Evolutionary conservation across 2,888 invertebrate species (phyloP), one percentile per base, ranked within the genome.

Genomic region (Limnephilus marmoratus): DNA sequence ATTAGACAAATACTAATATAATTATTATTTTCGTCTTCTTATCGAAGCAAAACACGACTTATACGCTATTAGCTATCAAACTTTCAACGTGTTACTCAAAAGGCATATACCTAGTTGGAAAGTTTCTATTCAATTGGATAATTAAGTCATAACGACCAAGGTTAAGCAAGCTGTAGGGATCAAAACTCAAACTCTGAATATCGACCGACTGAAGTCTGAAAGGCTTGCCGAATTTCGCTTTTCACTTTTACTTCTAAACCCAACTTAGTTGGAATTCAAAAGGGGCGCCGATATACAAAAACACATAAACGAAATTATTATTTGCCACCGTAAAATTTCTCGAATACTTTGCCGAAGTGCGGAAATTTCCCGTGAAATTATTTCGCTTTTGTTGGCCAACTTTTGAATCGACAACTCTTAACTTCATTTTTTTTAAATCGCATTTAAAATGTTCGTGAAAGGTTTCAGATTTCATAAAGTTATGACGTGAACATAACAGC

Each of bases 251-350:
- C 87, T 53, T 87, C 87, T 29, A 68, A 29, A 18, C 68, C 68
- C 68, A 49, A 53, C 87, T 87, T 34, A 49, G 34, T 87, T 68
- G 31, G 34, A 87, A 31, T 87, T 87, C 68, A 68, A 53, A 68
- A 24, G 31, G 31, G 31, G 68, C 87, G 49, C 53, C 68, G 37
- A 87, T 29, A 86, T n/a, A 86, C 86, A 86, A 86, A 86, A 86
- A 87, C 87, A 87, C 87, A 34, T 87, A 68, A 87, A 87, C 68
- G 87, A 37, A 87, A 87, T 87, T 87, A 87, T 87, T 29, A 29
- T 29, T 86, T 68, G 68, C 68, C 53, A 87, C 53, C 87, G 87
- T 87, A 68, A 87, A 53, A 87, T 87, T 87, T 87, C 87, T 87
- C 24, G 68, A 68, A 68, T 31, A 87, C 87, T 87, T 87, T n/a